These are phyloP conservation scores for Gopherus evgoodei DNA, from an alignment of 2,113 vertebrate species.

Conservation along the genomic window DNA sequence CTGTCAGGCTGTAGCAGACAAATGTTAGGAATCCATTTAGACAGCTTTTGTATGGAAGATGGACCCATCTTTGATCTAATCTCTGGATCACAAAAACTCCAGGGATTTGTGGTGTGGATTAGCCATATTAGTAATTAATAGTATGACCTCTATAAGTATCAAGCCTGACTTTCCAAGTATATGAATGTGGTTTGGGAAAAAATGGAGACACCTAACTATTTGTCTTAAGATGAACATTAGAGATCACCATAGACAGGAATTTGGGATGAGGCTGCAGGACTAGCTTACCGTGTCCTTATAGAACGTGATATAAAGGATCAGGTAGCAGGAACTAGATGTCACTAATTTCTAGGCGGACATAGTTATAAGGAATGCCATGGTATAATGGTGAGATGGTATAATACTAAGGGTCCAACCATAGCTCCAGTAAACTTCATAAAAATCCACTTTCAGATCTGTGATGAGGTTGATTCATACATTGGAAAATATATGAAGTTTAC, in stretches of 20 bases:
- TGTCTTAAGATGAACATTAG: neutral
- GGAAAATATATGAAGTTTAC: neutral
- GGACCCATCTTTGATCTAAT: neutral
- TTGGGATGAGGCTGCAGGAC: neutral
- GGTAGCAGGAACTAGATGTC: neutral
- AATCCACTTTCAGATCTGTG: neutral
- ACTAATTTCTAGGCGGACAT: neutral
- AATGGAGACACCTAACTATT: neutral
- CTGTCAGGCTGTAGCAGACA: neutral
- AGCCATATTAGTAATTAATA: neutral
- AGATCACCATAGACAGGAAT: neutral
- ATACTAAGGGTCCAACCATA: neutral
- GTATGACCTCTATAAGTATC: neutral
- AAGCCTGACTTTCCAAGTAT: neutral
- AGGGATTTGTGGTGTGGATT: neutral
- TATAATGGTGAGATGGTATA: neutral
- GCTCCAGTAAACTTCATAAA: neutral
- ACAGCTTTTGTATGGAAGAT: neutral
- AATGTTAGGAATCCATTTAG: neutral
- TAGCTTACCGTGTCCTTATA: neutral
- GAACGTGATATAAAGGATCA: neutral
- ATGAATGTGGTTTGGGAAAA: neutral
- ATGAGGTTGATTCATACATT: neutral
- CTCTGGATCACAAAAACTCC: rapidly evolving
- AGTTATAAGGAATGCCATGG: neutral